Percentiles rank a stretch among this genome's conserved stretches.
Conservation (phyloP, 2,113 vertebrate species). For the Brachyhypopomus gauderio region DNA sequence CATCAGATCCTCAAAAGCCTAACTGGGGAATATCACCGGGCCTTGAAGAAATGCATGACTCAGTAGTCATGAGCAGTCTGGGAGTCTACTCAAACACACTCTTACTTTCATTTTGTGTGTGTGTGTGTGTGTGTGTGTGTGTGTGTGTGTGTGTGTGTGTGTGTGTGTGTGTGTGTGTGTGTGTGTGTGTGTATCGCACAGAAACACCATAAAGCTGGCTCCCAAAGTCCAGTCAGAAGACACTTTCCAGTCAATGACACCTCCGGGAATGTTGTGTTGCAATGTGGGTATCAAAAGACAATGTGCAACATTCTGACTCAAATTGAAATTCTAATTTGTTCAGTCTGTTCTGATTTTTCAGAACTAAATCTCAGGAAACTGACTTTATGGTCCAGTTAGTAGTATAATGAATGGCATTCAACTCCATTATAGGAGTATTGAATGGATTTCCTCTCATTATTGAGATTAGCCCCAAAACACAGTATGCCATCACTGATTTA, state of each 20-base stretch:
- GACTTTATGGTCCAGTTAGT: not conserved
- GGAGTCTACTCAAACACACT: not conserved
- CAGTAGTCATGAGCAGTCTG: not conserved
- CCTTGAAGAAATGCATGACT: conserved; percentile 7
- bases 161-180: not conserved
- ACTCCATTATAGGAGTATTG: too few relatives aligned
- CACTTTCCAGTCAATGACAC: conserved; percentile 46
- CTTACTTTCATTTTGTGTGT: not conserved
- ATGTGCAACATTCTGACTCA: conserved; percentile 9
- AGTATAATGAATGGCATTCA: conserved; percentile 1
- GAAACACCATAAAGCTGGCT: conserved; percentile 44
- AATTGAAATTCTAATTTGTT: not conserved
- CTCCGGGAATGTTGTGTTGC: conserved; percentile 25
- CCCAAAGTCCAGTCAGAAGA: not conserved
- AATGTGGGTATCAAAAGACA: not conserved
- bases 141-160: too few relatives aligned
- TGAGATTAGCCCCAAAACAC: not conserved
- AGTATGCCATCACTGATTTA: not conserved
- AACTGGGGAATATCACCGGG: not conserved
- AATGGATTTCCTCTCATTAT: too few relatives aligned
- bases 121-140: not conserved
- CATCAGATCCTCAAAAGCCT: not conserved
- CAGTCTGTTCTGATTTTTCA: not conserved
- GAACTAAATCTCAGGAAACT: not conserved
- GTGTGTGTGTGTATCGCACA: conserved; percentile 20